Conservation (phyloP, 2,888 invertebrate genomes). For the Leptinotarsa juncta region DNA sequence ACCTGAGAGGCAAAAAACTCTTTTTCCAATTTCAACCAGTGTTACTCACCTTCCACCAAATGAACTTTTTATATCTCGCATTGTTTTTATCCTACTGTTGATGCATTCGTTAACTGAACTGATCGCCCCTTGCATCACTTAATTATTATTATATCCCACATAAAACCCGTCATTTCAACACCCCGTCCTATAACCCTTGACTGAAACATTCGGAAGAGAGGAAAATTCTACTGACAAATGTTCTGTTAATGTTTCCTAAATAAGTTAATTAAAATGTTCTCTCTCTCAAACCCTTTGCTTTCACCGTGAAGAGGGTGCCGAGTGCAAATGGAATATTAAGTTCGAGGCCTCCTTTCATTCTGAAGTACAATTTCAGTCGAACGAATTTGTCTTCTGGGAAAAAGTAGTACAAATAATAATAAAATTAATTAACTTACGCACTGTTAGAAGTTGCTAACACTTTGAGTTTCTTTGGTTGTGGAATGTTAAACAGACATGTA, state of each 20-base stretch:
- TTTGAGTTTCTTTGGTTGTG: not conserved
- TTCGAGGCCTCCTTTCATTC: slow-evolving; percentile 15
- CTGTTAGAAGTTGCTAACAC: not conserved
- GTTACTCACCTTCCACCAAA: too few species aligned
- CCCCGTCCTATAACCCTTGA: slow-evolving; percentile 20
- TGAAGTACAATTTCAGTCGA: slow-evolving; percentile 8
- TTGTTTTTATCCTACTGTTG: not conserved
- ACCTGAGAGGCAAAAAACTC: too few species aligned
- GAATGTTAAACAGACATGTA: too few species aligned
- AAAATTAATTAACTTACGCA: not conserved
- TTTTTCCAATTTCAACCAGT: too few species aligned
- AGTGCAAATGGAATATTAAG: slow-evolving; percentile 47
- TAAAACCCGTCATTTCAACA: slow-evolving; percentile 20
- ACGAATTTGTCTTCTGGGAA: not conserved
- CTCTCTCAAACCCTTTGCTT: slow-evolving; percentile 29
- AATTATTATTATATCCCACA: slow-evolving; percentile 19
- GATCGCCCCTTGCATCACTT: slow-evolving; percentile 12
- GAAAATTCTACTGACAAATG: slow-evolving; percentile 44
- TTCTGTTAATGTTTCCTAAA: slow-evolving; percentile 49
- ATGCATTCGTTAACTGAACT: slow-evolving; percentile 5
- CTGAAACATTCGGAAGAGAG: slow-evolving; percentile 7
- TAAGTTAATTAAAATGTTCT: slow-evolving; percentile 49
- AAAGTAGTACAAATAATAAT: not conserved
- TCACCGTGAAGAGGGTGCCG: slow-evolving; percentile 22
- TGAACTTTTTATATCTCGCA: not conserved